Evolutionary conservation across 2,797 vertebrate species (phyloP).

Genomic region (Lutra lutra): DNA sequence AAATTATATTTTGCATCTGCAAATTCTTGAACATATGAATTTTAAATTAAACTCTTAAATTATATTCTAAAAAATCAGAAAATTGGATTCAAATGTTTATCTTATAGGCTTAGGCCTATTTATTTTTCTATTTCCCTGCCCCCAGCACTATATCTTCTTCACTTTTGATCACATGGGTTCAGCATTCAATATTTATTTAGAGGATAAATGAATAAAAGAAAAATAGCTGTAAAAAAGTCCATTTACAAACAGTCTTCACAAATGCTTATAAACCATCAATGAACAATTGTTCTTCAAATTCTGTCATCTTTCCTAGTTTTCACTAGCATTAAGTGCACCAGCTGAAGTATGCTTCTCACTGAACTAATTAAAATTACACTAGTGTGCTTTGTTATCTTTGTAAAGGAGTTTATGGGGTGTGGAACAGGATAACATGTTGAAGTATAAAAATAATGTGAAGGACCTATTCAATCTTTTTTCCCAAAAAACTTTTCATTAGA

Average conservation of each 20-base stretch:
- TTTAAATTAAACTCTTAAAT: constrained; percentile 48
- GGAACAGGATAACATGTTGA: neutral
- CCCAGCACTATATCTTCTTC: neutral
- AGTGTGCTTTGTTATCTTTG: neutral
- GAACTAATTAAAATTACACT: neutral
- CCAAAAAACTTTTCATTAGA: neutral
- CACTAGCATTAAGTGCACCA: neutral
- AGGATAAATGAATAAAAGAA: neutral
- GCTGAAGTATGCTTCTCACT: neutral
- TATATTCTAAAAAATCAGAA: neutral
- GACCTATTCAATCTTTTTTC: neutral
- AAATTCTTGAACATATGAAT: neutral
- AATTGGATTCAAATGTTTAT: neutral
- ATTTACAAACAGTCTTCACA: neutral
- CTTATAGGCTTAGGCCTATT: neutral
- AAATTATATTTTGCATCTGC: constrained; percentile 26
- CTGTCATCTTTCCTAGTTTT: neutral
- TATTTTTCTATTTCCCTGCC: neutral
- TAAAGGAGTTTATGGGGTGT: neutral
- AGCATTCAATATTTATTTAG: neutral
- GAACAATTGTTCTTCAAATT: neutral
- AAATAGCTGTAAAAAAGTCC: neutral
- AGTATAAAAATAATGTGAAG: constrained; percentile 38
- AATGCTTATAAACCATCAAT: neutral
- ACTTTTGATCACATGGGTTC: neutral